Conservation (phyloP, 2,888 invertebrate species). For the Polia nebulosa region DNA sequence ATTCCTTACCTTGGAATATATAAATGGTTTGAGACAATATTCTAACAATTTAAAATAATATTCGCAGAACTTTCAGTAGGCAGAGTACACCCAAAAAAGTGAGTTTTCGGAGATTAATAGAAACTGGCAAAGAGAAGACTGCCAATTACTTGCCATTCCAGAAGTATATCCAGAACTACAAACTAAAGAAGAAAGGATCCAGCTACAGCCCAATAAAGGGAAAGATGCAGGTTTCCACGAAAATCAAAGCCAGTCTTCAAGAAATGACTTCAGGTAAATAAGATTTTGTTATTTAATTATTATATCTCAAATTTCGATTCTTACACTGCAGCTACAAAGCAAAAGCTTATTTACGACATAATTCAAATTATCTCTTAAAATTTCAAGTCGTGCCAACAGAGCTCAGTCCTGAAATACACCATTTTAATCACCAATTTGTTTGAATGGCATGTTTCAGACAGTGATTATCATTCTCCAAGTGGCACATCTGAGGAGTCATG, state of each 20-base stretch:
- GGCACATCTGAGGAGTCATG: conserved; percentile 89
- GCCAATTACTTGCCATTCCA: conserved; percentile 93
- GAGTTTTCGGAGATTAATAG: conserved; percentile 86
- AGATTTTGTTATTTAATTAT: not conserved
- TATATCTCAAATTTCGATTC: not conserved
- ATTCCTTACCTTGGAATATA: not conserved
- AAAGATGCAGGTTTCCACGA: conserved; percentile 81
- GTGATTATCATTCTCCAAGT: conserved; percentile 87
- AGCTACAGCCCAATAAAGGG: conserved; percentile 84
- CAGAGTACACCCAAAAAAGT: conserved; percentile 89
- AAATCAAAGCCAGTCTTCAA: conserved; percentile 80
- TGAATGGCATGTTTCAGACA: conserved; percentile 75
- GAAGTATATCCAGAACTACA: conserved; percentile 86
- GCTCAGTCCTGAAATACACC: not conserved
- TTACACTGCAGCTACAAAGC: not conserved
- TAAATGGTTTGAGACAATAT: not conserved
- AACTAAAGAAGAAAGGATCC: conserved; percentile 82
- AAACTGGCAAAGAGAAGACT: conserved; percentile 86
- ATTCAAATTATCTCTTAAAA: too few relatives aligned
- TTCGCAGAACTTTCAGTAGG: conserved; percentile 81
- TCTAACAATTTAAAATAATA: not conserved
- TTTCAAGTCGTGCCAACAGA: too few relatives aligned
- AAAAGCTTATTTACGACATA: too few relatives aligned
- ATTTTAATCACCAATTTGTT: not conserved
- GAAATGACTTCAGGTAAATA: conserved; percentile 82